These are phyloP conservation scores for Agonopterix arenella DNA, from an alignment of 2,888 invertebrate genomes.

Conservation along the genomic window DNA sequence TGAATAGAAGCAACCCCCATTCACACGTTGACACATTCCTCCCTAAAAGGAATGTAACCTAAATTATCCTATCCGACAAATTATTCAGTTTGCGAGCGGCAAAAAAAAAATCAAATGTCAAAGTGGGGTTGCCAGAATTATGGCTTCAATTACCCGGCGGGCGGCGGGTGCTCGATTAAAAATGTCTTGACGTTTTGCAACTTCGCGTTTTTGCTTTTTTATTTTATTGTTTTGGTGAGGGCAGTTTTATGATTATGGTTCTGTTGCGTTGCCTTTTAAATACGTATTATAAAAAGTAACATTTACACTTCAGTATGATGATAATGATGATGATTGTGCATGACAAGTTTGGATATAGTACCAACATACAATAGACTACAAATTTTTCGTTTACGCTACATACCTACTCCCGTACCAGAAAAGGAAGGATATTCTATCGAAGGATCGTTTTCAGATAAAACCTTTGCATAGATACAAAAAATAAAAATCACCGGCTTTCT, in stretches of 20 bases:
- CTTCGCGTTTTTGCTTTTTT: constrained; percentile 39
- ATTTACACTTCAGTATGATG: too few species aligned
- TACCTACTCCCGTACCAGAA: too few species aligned
- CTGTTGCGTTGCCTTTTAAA: constrained; percentile 6
- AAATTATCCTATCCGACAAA: constrained; percentile 52
- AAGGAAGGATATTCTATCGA: too few species aligned
- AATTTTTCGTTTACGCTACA: too few species aligned
- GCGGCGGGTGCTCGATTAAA: constrained; percentile 59
- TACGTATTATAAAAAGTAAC: too few species aligned
- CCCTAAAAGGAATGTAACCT: constrained; percentile 36
- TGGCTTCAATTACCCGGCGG: constrained; percentile 62
- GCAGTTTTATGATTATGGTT: constrained; percentile 34
- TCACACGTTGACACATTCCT: constrained; percentile 33
- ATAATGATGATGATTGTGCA: too few species aligned
- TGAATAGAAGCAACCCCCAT: constrained; percentile 12
- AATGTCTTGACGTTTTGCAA: constrained; percentile 63
- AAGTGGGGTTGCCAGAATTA: constrained; percentile 71
- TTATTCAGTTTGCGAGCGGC: constrained; percentile 51
- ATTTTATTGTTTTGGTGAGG: constrained; percentile 25
- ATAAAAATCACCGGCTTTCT: too few species aligned
- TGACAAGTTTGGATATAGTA: too few species aligned
- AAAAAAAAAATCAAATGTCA: constrained; percentile 68
- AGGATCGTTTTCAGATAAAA: too few species aligned
- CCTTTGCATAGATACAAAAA: too few species aligned
- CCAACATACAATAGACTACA: too few species aligned